Base-by-base conservation (phyloP, 2,888 invertebrate species). In the Cotesia congregata region DNA sequence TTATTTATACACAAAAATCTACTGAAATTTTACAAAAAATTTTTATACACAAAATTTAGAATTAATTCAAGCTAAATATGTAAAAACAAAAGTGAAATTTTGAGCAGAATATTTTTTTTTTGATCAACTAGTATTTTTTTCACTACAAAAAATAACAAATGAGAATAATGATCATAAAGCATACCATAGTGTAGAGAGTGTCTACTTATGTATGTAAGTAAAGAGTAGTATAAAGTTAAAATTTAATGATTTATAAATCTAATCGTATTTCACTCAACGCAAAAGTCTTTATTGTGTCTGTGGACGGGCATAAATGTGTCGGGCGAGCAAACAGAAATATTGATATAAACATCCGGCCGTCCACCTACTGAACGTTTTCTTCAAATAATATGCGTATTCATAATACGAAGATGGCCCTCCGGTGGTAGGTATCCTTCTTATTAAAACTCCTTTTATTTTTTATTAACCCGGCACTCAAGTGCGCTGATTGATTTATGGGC, bases 401-500 rank as follows among this genome's bases (percentile, higher is more conserved):
- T 15, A 50, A 60, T 62, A 64, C 30, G 78, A 62, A 40, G 40
- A 76, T 59, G 75, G 20, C 62, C 61, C 79, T 80, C 80, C 77
- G 80, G 77, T 50, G 50, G 50, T 50, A 50, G 50, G 50, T 50
- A 50, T 50, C 12, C 12, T 9, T 50, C 50, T 50, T 50, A 50
- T 50, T 50, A 7, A 9, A 9, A 9, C 9, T 50, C 50, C 7
- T 50, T 50, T 76, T 79, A 75, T 67, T 77, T 75, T 78, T 77
- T 76, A 74, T 75, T 75, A 68, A 79, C 71, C 78, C 77, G 79
- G 76, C 78, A 77, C 80, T 80, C 80, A 77, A 81, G 82, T 82
- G 80, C 80, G 79, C 76, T 85, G 86, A 86, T 86, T 85, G 86
- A 86, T 86, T 86, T 86, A 85, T 84, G 84, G 83, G 81, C 82